phyloP scores from a whole-genome alignment of 2,797 vertebrate genomes.

The Neostethus bicornis region DNA sequence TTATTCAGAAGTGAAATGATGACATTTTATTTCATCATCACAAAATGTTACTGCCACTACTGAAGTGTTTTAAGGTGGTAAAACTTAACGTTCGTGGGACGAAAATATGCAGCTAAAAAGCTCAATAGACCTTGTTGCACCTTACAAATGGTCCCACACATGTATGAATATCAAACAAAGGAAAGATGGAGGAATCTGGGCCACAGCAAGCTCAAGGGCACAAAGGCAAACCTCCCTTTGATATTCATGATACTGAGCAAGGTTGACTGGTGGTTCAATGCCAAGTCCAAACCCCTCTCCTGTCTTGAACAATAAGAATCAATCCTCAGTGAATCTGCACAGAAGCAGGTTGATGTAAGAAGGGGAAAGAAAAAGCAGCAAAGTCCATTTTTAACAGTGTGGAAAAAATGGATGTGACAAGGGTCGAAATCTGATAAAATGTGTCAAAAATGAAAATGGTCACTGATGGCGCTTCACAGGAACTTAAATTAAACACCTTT shows the following conservation, averaged over 20 bases:
- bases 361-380: constrained; percentile 5
- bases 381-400: constrained; percentile 12
- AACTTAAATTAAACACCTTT: not conserved
- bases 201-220: constrained; percentile 45
- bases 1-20: not conserved
- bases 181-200: constrained; percentile 53
- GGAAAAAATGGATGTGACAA: constrained; percentile 22
- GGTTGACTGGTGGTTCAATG: constrained; percentile 37
- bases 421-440: constrained; percentile 4
- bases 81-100: not conserved
- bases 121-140: constrained; percentile 16
- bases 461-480: not conserved
- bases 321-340: constrained; percentile 14
- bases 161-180: constrained; percentile 38
- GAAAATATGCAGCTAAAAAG: constrained; percentile 1
- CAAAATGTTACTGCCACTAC: constrained; percentile 3
- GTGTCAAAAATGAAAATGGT: not conserved
- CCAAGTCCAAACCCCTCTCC: constrained; percentile 13
- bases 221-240: constrained; percentile 32
- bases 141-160: constrained; percentile 27
- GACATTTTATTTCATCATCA: constrained; percentile 10
- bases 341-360: constrained; percentile 3
- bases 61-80: not conserved
- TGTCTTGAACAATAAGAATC: constrained; percentile 46
- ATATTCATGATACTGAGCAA: constrained; percentile 48